Conservation (phyloP, 1,140 invertebrate species). For the Bathynomus jamesi region DNA sequence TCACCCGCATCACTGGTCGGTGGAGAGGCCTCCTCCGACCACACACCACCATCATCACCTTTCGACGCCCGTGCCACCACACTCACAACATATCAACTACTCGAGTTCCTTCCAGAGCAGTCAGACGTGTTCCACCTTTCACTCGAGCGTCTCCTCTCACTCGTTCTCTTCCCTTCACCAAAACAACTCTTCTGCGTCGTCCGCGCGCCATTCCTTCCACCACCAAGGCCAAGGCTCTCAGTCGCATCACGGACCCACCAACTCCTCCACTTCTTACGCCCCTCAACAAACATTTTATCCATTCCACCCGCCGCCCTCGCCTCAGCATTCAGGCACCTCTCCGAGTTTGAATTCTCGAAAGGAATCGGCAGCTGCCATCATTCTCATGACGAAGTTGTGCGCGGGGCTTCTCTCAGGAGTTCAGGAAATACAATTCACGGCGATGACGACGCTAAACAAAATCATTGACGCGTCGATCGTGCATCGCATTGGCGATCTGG, state of each 20-base stretch:
- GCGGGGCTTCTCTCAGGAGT: conserved; percentile 51
- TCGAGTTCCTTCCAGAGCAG: background rate
- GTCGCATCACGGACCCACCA: background rate
- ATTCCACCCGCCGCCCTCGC: background rate
- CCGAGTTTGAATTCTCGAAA: conserved; percentile 15
- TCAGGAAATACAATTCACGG: conserved; percentile 54
- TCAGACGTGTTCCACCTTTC: background rate
- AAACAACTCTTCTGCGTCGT: background rate
- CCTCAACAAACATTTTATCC: too few relatives aligned
- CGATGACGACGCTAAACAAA: conserved; percentile 53
- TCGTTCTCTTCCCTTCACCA: background rate
- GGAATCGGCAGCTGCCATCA: conserved; percentile 45
- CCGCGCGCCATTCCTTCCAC: background rate
- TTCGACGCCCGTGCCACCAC: background rate
- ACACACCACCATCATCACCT: background rate
- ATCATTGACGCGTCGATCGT: conserved; percentile 51
- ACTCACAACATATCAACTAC: background rate
- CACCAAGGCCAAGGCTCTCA: background rate
- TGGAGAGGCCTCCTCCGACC: background rate
- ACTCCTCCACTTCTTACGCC: conserved; percentile 15
- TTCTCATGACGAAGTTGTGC: conserved; percentile 48
- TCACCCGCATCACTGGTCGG: background rate
- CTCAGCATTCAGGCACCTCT: background rate
- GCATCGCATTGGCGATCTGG: conserved; percentile 39
- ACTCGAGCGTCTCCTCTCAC: background rate